These are phyloP conservation scores for Prionace glauca DNA, from an alignment of 2,797 vertebrate genomes.

Conservation along the genomic window DNA sequence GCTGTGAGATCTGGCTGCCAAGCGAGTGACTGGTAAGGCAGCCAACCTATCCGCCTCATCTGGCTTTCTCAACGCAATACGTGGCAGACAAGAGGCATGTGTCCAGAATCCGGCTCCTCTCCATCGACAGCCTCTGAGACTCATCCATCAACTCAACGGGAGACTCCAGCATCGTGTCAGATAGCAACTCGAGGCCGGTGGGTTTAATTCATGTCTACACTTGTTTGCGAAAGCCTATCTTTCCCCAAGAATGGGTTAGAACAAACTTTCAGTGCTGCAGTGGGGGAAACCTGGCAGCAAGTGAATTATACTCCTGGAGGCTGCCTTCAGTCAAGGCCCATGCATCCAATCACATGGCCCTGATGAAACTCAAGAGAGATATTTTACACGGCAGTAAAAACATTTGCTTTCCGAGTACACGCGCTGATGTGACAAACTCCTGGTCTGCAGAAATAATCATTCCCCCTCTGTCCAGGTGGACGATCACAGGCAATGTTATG, in stretches of 20 bases:
- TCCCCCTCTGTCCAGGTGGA: conserved; percentile 40
- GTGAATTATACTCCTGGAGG: not conserved
- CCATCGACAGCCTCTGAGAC: not conserved
- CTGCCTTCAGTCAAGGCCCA: not conserved
- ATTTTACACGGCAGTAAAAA: not conserved
- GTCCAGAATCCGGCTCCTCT: not conserved
- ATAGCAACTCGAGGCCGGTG: not conserved
- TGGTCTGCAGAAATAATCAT: conserved; percentile 41
- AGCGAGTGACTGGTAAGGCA: not conserved
- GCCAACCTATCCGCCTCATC: not conserved
- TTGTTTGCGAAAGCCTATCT: not conserved
- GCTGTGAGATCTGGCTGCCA: not conserved
- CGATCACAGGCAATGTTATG: conserved; percentile 36
- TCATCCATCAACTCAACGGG: not conserved
- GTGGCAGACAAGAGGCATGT: not conserved
- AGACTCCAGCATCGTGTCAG: not conserved
- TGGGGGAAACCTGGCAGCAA: not conserved
- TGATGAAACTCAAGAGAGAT: not conserved
- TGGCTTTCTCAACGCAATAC: not conserved
- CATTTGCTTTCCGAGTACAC: not conserved
- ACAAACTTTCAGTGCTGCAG: not conserved
- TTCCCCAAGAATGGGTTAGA: not conserved
- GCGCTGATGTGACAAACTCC: conserved; percentile 18
- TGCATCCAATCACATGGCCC: not conserved
- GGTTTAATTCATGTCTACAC: not conserved